Percentiles rank a stretch among this genome's conserved stretches.
These are phyloP conservation scores for Scytalopus superciliaris DNA, from an alignment of 2,113 vertebrate species.

Conservation along the genomic window DNA sequence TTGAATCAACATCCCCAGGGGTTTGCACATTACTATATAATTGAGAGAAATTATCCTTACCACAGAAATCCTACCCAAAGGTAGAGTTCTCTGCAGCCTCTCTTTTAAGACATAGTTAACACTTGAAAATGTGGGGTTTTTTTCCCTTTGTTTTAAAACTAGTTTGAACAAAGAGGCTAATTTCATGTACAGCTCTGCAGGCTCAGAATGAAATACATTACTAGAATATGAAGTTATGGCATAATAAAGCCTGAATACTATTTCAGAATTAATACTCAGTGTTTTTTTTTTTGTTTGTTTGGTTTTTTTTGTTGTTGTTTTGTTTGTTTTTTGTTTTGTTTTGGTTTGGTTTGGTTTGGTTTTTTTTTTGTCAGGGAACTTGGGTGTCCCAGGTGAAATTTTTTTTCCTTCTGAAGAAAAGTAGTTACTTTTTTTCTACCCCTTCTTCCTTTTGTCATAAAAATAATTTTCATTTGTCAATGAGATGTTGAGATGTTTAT, in stretches of 20 bases:
- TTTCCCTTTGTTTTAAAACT: neutral
- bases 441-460: neutral
- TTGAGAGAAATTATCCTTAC: constrained; percentile 13
- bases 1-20: constrained; percentile 7
- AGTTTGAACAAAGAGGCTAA: neutral
- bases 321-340: no score
- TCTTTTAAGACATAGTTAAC: neutral
- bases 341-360: no score
- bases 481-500: neutral
- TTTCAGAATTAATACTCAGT: constrained; percentile 22
- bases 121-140: neutral
- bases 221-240: neutral
- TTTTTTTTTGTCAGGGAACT: neutral
- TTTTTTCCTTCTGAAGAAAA: neutral
- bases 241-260: neutral
- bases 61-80: constrained; percentile 3
- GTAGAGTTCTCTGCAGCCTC: neutral
- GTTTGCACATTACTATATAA: constrained; percentile 19
- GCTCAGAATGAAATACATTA: neutral
- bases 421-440: neutral
- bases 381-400: neutral
- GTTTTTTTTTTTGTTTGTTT: neutral
- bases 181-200: neutral
- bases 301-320: no score
- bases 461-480: neutral